Base-by-base conservation (phyloP, 2,797 vertebrate species). In the Sphaeramia orbicularis region DNA sequence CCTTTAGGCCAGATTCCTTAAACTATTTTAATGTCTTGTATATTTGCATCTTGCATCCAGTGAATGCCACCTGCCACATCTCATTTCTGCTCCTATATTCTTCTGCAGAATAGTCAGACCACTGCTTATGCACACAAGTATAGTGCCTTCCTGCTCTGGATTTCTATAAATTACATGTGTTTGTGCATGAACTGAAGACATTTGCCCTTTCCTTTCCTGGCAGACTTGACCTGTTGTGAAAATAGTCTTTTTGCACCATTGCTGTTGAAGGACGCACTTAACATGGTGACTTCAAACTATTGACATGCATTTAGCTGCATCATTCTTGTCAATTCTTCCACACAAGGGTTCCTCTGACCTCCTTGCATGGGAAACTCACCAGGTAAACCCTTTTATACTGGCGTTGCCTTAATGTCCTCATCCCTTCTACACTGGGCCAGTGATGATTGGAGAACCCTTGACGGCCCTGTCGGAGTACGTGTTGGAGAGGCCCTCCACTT, bases 381-480 rank as follows among this genome's bases (percentile, higher is more conserved):
- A n/a, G 80, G 84, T 88, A 83, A 70, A 73, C 67, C 70, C 67
- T 78, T 86, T 85, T 70, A 78, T 59, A 44, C 8, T 42, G 68
- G 48, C 67, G 54, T 62, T 40, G 62, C 71, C 71, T 75, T 2
- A 90, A 90, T 83, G 79, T 80, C 75, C 86, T 88, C 57, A 66
- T 79, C 73, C 54, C 72, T 70, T 69, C 27, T 57, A 76, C 65
- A 69, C 65, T 83, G 10, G 1, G 65, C 57, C 58, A 60, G 49
- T 44, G 67, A 72, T 58, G 65, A 83, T 81, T 92, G 68, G 63
- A 91, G 89, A 84, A 86, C 90, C 71, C 90, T 93, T 85, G 80
- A 91, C 45, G 16, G 63, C 62, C 72, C 63, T 67, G 24, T 52
- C 11, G 1, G 72, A 85, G 76, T 75, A 54, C 45, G 43, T 27